Evolutionary conservation across 1,140 invertebrate genomes (phyloP), one percentile per base, ranked within the genome.

Genomic region (Drosophila serrata): DNA sequence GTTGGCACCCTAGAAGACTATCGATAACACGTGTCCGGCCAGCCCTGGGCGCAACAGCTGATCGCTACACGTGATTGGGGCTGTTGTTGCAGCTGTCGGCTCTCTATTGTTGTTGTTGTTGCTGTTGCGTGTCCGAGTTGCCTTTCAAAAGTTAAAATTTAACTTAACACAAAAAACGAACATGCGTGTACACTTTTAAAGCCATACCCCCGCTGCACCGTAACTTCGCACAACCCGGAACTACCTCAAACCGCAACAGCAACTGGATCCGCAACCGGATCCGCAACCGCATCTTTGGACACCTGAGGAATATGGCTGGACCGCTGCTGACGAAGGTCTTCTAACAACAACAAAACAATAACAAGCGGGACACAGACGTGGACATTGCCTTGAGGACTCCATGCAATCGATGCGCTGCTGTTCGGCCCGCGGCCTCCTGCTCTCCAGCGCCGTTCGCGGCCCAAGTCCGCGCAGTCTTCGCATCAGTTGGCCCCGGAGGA

Each of bases 1-100:
- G 9, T 42, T 40, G 8, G 15, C 2, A 19, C n/a, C n/a, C 19
- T 35, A 19, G 3, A 58, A 33, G n/a, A 24, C 31, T 68, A 72
- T 68, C 68, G 63, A 68, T 68, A 24, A 7, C 13, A 12, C 12
- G 3, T 6, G 1, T 0, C 5, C 1, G 3, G 17, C 11, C 9
- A 24, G 19, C 37, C 31, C 51, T 70, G 37, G 22, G 7, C 15
- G 3, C 12, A 27, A 22, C 65, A 69, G 65, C 65, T 69, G 65
- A 29, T 67, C 8, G 9, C 46, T 77, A 90, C 84, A 87, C 84
- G 84, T 87, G 84, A 87, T 80, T 48, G 59, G 59, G 45, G 39
- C 22, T 59, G 64, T 69, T 75, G 60, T 61, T 74, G 49, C 27
- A 40, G 27, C 19, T 59, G 37, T 17, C 12, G 61, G 29, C 19